Evolutionary conservation across 2,888 invertebrate genomes (phyloP), one percentile per base, ranked within the genome.

Genomic region (Drosophila prostipennis): DNA sequence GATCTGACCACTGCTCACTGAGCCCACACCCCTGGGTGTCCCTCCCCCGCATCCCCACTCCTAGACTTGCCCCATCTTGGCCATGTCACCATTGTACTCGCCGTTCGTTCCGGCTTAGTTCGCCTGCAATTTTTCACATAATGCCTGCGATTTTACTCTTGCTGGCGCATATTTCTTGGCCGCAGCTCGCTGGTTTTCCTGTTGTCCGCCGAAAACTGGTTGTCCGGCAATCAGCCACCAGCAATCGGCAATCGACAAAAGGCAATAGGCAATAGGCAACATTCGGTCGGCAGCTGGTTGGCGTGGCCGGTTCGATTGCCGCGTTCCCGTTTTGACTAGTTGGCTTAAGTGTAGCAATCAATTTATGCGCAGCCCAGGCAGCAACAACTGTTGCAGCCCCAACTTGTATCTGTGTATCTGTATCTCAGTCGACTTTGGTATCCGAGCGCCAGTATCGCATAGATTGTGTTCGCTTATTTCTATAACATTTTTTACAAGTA

Each of bases 301-400:
- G 84, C 79, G 73, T 72, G 79, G 77, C 76, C 78, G 58, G 70
- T 79, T 79, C 76, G 78, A 78, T 81, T 72, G 67, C 78, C 72
- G 63, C 40, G 80, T 74, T 85, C 80, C 85, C 85, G 78, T 82
- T 78, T 78, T 60, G 74, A 76, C 74, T 74, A 68, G 65, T 68
- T 65, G 64, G 58, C 53, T 74, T 74, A 78, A 82, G 74, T 85
- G 86, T 85, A 56, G 77, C 80, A 82, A 85, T 82, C 86, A 82
- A 77, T 78, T 82, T 68, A 54, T 68, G 51, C 43, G 48, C 60
- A 67, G 45, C 68, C 61, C 51, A 53, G 65, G 65, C 54, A 60
- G 37, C 72, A 63, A 60, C 72, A 75, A 68, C 72, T 71, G 71
- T 77, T 77, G 79, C 77, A 75, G 59, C 77, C 60, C 57, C 56